Base-by-base conservation (phyloP, 2,888 invertebrate genomes). In the Thymelicus acteon region DNA sequence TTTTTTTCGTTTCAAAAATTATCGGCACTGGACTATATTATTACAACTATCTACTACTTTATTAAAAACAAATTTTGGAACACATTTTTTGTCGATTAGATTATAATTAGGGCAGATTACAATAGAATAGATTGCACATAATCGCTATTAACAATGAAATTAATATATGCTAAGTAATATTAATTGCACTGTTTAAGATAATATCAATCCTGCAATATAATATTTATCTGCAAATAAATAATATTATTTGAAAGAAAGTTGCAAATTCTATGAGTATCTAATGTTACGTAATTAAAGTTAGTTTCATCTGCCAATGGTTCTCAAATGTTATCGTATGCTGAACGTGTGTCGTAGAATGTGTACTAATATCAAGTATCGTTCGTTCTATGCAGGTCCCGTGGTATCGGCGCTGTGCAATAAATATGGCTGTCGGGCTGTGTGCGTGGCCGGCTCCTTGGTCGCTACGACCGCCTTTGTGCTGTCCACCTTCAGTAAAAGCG, bases 321-420 rank as follows among this genome's bases (percentile, higher is more conserved):
- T 10, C 44, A 44, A 44, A 44, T 44, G 12, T 44, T 12, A 44
- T 12, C 8, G 12, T 44, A 44, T 12, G 12, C 12, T 44, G 8
- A 10, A 12, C 12, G 8, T 44, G 12, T 12, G 44, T 44, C 7
- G 8, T 15, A 3, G 31, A 2, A 31, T 31, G 52, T 52, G 52
- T 52, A 7, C 19, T 52, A 52, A 52, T 52, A 52, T 6, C 8
- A 52, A 15, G 8, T 54, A 24, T 54, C 1, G 7, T 0, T 54
- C 1, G 7, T 0, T 54, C 24, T n/a, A 12, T 19, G 39, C 91
- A 97, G 97, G 98, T 84, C 99, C 99, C 6, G 95, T 99, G 72
- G 99, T 98, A 71, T 98, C 98, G 78, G 99, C 99, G 73, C 94
- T 99, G 83, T 98, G 98, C 80, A 99, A 99, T 94, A 98, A 98